Evolutionary conservation across 2,113 vertebrate genomes (phyloP), one percentile per base, ranked within the genome.

Genomic region (Menura novaehollandiae): DNA sequence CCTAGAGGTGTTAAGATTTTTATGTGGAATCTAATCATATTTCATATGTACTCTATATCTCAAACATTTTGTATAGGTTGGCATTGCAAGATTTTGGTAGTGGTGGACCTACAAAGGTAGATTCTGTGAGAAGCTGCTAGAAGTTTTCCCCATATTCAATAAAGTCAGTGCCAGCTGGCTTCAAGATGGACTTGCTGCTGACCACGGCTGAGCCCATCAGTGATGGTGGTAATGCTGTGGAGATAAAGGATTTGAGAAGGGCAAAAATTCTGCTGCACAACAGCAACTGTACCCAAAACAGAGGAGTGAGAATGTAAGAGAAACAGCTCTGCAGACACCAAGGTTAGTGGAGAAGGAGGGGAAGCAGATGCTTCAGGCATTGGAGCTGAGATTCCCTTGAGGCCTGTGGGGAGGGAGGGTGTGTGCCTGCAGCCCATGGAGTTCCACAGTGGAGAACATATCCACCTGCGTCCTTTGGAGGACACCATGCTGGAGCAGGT

Each of bases 361-460:
- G 11, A 19, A 72, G 6, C 2, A 41, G 26, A 13, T 52, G 10
- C 4, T 63, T 6, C n/a, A 73, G 30, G 30, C 1, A 2, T 11
- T 3, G 4, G 26, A 41, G 13, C 33, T 67, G 41, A 88, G 37
- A 41, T 24, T 55, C 2, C 11, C 23, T 22, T n/a, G 21, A 30
- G 74, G 27, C 5, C 17, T 7, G 1, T n/a, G 33, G 53, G 41
- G 30, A 27, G 52, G 7, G 6, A 41, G 13, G 3, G 5, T 35
- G 22, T 43, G 4, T 22, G 8, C 30, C 13, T 35, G 15, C 4
- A 67, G 35, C 4, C 27, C 11, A 7, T 14, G 20, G 17, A 60
- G 13, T 9, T 52, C 12, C 10, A 33, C 0, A 0, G 20, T 1
- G 3, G 16, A 85, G 41, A n/a, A 46, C 15, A 51, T 10, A 10